Evolutionary conservation across 64 coral and sea anemone genomes (phyloP), one percentile per base, ranked within the genome.

Genomic region (Cladopsammia gracilis): DNA sequence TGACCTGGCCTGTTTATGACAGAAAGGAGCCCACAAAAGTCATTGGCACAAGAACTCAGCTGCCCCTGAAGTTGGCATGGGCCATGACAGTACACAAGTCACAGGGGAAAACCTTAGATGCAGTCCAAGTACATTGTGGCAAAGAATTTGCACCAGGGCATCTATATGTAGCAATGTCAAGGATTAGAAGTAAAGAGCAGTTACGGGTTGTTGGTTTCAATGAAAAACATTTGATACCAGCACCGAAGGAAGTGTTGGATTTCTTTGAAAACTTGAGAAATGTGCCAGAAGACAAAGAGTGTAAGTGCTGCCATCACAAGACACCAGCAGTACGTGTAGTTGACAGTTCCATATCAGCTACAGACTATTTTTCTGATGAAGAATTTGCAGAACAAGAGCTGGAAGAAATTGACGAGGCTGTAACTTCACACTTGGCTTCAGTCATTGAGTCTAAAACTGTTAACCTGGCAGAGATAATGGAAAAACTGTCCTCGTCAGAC

Each of bases 91-190:
- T 88, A 11, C 86, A 88, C n/a, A 90, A 90, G 14, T 12, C 62
- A 7, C 88, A 90, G 52, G 88, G 88, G 8, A 20, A 80, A 67
- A 79, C 88, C 42, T 11, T 90, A 47, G 58, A 66, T 68, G 76
- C 76, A 49, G 88, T 90, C 4, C 76, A 90, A 56, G 62, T 90
- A 0, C 14, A 90, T 50, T 79, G 75, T 79, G 19, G 60, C 2
- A 79, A 90, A 7, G 75, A 79, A 49, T 90, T 90, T 90, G 43
- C 75, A 2, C 88, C 75, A 26, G 88, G 75, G 5, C 76, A 90
- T 48, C 58, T 90, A 0, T 80, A 90, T 69, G 88, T 90, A 12
- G 88, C 88, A 3, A 54, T 79, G 2, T 90, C 88, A 69, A 80
- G 88, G 70, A 26, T 73, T 12, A 13, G 70, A 15, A 73, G 26